These are phyloP conservation scores for Apus apus DNA, from an alignment of 2,113 vertebrate species.

Conservation along the genomic window DNA sequence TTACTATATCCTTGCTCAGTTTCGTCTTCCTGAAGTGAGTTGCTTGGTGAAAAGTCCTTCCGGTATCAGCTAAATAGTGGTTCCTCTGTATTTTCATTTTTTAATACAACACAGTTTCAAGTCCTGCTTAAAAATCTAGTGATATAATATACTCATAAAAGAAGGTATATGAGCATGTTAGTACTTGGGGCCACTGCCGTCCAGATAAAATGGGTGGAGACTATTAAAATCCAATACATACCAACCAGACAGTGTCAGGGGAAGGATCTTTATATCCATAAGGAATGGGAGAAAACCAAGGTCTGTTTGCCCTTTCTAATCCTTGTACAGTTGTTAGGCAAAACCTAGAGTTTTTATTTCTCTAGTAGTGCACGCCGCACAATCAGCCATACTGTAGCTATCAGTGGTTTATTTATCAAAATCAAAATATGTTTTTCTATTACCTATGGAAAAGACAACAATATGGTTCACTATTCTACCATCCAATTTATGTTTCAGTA, in stretches of 20 bases:
- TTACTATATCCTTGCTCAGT: neutral
- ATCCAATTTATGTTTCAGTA: neutral
- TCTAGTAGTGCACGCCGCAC: neutral
- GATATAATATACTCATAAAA: neutral
- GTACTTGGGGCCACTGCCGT: neutral
- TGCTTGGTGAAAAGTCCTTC: neutral
- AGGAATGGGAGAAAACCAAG: neutral
- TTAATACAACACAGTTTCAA: neutral
- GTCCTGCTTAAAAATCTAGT: neutral
- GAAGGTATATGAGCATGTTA: neutral
- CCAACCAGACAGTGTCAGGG: neutral
- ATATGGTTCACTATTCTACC: neutral
- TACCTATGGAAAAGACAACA: neutral
- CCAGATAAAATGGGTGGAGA: neutral
- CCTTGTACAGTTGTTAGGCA: neutral
- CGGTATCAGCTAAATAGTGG: neutral
- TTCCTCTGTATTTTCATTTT: neutral
- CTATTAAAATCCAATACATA: neutral
- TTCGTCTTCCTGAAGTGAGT: neutral
- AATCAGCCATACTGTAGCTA: neutral
- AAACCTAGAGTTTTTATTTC: neutral
- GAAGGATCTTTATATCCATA: neutral
- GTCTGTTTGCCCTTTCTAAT: neutral
- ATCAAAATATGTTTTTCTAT: neutral
- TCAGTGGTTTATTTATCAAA: neutral